Conservation (phyloP, 2,797 vertebrate genomes). For the Siniperca undulata region DNA sequence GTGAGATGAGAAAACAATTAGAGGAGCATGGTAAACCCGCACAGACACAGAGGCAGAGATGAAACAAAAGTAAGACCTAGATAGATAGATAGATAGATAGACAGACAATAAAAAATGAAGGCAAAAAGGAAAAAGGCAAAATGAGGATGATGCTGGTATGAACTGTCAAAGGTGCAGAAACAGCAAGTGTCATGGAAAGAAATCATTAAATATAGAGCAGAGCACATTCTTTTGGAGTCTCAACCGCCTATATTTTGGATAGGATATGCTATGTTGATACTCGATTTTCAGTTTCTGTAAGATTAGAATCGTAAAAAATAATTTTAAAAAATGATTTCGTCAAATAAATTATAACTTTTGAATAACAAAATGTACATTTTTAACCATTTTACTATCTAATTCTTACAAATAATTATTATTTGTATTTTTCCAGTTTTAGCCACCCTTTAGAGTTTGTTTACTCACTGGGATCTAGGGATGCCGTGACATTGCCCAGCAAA, state of each 20-base stretch:
- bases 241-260: background rate
- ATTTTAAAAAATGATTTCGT: background rate
- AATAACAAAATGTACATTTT: background rate
- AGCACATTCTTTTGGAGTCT: background rate
- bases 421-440: background rate
- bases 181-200: conserved; percentile 11
- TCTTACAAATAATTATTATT: background rate
- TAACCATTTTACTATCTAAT: background rate
- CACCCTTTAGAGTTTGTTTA: background rate
- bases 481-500: too few relatives aligned
- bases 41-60: conserved; percentile 28
- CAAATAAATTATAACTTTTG: background rate
- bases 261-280: background rate
- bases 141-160: conserved; percentile 17
- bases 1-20: conserved; percentile 74
- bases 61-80: conserved; percentile 37
- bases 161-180: conserved; percentile 38
- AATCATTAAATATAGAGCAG: conserved; percentile 35
- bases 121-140: background rate
- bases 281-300: background rate
- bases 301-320: background rate
- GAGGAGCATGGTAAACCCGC: conserved; percentile 41
- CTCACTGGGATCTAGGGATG: background rate
- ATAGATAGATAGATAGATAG: conserved; percentile 47
- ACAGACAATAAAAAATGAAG: conserved; percentile 20